phyloP scores from a whole-genome alignment of 2,888 invertebrate genomes.

The Odontomyia ornata region DNA sequence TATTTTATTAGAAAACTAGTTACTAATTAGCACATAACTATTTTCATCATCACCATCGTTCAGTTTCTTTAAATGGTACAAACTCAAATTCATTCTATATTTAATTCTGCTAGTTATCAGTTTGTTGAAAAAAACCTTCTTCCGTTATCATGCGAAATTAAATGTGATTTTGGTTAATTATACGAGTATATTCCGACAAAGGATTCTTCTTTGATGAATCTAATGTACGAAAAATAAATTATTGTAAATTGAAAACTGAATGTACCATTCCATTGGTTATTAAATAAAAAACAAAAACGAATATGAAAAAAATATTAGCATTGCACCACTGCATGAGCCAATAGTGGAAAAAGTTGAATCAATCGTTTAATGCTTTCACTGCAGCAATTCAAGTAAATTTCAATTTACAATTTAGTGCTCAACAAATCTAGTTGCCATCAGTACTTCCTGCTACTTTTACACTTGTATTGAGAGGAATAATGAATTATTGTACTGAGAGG shows the following conservation, averaged over 20 bases:
- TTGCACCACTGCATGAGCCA: too few species aligned
- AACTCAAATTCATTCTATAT: too few species aligned
- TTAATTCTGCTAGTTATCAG: too few species aligned
- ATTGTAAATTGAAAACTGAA: slow-evolving; percentile 14
- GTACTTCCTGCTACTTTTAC: background rate
- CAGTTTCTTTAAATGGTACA: too few species aligned
- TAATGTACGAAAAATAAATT: background rate
- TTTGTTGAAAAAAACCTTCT: too few species aligned
- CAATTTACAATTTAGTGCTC: slow-evolving; percentile 12
- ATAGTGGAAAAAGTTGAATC: background rate
- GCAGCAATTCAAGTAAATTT: background rate
- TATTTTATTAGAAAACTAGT: too few species aligned
- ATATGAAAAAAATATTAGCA: background rate
- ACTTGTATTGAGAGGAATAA: too few species aligned
- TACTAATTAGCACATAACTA: too few species aligned
- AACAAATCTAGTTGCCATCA: background rate
- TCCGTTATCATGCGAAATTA: background rate
- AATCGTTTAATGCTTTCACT: background rate
- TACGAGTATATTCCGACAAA: background rate
- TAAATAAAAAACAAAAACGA: background rate
- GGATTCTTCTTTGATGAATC: background rate
- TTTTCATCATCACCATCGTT: too few species aligned
- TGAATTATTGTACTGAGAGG: background rate
- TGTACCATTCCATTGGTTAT: slow-evolving; percentile 15
- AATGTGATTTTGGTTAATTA: slow-evolving; percentile 15